Evolutionary conservation across 2,797 vertebrate species (phyloP).

Genomic region (Coregonus sp.): DNA sequence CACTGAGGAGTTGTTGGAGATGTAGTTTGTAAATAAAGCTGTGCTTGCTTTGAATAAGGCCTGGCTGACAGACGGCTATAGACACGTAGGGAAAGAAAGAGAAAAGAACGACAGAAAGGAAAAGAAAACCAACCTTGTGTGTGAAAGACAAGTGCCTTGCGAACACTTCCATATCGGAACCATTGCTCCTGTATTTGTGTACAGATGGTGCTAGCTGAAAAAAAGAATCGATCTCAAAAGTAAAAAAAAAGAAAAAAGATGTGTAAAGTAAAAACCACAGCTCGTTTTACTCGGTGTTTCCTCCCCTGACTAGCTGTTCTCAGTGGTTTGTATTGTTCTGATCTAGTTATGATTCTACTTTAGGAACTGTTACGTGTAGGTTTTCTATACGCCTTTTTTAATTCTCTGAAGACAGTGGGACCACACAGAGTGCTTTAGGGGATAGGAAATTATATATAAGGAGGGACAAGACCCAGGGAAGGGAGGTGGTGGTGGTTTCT

Average conservation of each 20-base stretch:
- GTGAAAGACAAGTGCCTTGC: slow-evolving; percentile 91
- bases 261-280: slow-evolving; percentile 55
- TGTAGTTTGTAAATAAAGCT: slow-evolving; percentile 75
- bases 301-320: slow-evolving; percentile 16
- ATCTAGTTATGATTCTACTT: slow-evolving; percentile 59
- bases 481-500: not conserved
- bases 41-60: slow-evolving; percentile 56
- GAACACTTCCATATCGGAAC: slow-evolving; percentile 86
- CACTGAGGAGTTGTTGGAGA: slow-evolving; percentile 60
- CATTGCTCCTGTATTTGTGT: slow-evolving; percentile 82
- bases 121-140: slow-evolving; percentile 43
- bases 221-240: slow-evolving; percentile 38
- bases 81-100: slow-evolving; percentile 52
- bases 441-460: slow-evolving; percentile 23
- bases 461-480: slow-evolving; percentile 57
- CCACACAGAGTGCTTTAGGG: slow-evolving; percentile 13
- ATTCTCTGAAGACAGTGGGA: not conserved
- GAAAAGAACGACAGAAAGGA: slow-evolving; percentile 44
- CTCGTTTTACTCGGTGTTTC: slow-evolving; percentile 67
- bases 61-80: slow-evolving; percentile 23
- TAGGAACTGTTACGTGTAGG: slow-evolving; percentile 37
- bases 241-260: slow-evolving; percentile 49
- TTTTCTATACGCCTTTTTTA: not conserved
- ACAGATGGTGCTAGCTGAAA: slow-evolving; percentile 88
- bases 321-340: slow-evolving; percentile 54